Base-by-base conservation (phyloP, 1,140 invertebrate genomes). In the Tachypleus tridentatus region DNA sequence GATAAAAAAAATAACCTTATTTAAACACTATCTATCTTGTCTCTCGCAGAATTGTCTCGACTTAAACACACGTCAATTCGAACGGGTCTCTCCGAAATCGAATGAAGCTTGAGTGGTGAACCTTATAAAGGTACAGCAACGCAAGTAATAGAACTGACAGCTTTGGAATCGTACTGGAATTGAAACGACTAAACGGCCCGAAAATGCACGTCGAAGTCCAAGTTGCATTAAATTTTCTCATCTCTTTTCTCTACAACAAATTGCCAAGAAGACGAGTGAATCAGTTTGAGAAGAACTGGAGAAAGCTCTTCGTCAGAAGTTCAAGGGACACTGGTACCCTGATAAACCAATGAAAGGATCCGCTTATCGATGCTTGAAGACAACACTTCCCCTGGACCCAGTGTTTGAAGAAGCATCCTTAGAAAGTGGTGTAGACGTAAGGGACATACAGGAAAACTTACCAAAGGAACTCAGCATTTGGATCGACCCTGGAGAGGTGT, bases 191-290 rank as follows among this genome's bases (percentile, higher is more conserved):
- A 29, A 29, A 29, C 29, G 29, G 29, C 29, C 29, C 2, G 29
- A 54, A 54, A 1, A 98, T 97, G 94, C 93, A 97, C 85, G 90
- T 97, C 80, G 96, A 98, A 85, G 89, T 98, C 76, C 92, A 95
- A 84, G 91, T 97, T 72, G 95, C 94, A 66, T 82, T 97, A 70
- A 97, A 97, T 82, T 98, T 98, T 81, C 88, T 98, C 75, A 95
- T 97, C 80, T 97, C 93, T 64, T 97, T 97, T 80, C 84, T 98
- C 65, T 98, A 98, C 81, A 97, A 97, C 79, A 98, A 98, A 83
- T 82, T 98, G 72, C 96, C 96, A 5, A 80, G 95, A 65, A 83
- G 96, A 70, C 83, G 95, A 54, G 94, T 98, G 10, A 96, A 98
- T 78, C 90, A 97, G 73, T 97, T 98, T 78, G 94, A 58, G 94